Percentiles rank a stretch among this genome's conserved stretches.
Evolutionary conservation across 2,888 invertebrate species (phyloP).

Genomic region (Thera britannica): DNA sequence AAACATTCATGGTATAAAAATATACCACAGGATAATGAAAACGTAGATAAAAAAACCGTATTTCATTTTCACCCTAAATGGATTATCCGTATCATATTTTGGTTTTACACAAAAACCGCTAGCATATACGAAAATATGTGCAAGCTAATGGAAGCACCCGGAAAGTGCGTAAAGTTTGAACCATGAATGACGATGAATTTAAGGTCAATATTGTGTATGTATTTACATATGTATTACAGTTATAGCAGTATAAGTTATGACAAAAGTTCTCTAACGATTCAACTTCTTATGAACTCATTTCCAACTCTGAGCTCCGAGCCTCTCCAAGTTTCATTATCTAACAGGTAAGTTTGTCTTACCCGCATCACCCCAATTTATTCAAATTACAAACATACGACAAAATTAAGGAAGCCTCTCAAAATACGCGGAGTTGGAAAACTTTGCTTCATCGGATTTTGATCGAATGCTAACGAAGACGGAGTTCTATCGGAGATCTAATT

Average conservation of each 20-base stretch:
- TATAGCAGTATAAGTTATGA: not conserved
- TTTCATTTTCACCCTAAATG: constrained; percentile 3
- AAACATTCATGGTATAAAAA: constrained; percentile 2
- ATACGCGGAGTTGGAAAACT: constrained; percentile 20
- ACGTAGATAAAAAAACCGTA: not conserved
- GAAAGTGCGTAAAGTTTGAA: not conserved
- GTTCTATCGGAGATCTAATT: constrained; percentile 33
- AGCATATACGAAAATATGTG: constrained; percentile 1
- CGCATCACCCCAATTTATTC: constrained; percentile 11
- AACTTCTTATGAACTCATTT: not conserved
- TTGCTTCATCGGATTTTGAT: constrained; percentile 30
- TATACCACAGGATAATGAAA: constrained; percentile 4
- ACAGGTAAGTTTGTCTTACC: constrained; percentile 9
- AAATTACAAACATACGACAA: constrained; percentile 16
- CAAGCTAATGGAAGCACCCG: not conserved
- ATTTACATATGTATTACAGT: no score
- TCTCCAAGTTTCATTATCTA: constrained; percentile 5
- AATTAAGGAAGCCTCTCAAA: constrained; percentile 23
- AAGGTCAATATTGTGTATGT: no score
- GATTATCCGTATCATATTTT: constrained; percentile 8
- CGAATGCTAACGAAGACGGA: constrained; percentile 35
- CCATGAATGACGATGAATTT: not conserved
- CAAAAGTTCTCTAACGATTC: not conserved
- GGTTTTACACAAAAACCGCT: constrained; percentile 12
- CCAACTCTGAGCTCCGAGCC: not conserved